Percentiles rank a stretch among this genome's conserved stretches.
Conservation (phyloP, 2,113 vertebrate genomes). For the Protomyctophum bolini region DNA sequence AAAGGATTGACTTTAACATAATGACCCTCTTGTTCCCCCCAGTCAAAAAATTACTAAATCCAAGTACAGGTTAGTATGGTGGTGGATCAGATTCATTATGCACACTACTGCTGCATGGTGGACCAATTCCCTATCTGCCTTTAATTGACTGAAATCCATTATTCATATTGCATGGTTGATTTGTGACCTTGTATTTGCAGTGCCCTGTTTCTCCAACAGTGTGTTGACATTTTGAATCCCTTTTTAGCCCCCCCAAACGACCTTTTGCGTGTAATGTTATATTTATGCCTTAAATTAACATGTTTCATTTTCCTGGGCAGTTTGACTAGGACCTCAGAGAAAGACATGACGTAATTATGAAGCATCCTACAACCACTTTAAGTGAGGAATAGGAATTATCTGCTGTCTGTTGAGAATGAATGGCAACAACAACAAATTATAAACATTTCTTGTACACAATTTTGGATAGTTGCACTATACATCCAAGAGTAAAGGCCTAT, state of each 20-base stretch:
- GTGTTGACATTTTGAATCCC: background rate
- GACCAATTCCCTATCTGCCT: slow-evolving; percentile 1
- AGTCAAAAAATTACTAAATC: slow-evolving; percentile 98
- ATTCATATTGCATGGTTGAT: slow-evolving; percentile 45
- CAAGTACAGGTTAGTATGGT: slow-evolving; percentile 94
- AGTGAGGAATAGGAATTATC: too few relatives aligned
- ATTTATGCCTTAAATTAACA: background rate
- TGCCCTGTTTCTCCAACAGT: background rate
- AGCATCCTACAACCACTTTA: too few relatives aligned
- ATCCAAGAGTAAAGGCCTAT: too few relatives aligned
- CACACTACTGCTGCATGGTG: slow-evolving; percentile 19
- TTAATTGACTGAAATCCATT: background rate
- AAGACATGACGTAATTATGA: too few relatives aligned
- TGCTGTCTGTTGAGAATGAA: too few relatives aligned
- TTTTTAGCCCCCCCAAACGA: background rate
- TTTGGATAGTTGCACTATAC: too few relatives aligned
- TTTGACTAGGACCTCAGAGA: too few relatives aligned
- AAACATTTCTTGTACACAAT: too few relatives aligned
- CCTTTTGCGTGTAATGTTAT: slow-evolving; percentile 2
- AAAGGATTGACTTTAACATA: slow-evolving; percentile 40
- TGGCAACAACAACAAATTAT: too few relatives aligned
- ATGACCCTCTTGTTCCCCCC: slow-evolving; percentile 69
- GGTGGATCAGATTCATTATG: slow-evolving; percentile 11
- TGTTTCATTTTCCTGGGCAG: too few relatives aligned
- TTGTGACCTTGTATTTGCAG: slow-evolving; percentile 16